Evolutionary conservation across 2,113 vertebrate genomes (phyloP).

Genomic region (Sminthopsis crassicaudata): DNA sequence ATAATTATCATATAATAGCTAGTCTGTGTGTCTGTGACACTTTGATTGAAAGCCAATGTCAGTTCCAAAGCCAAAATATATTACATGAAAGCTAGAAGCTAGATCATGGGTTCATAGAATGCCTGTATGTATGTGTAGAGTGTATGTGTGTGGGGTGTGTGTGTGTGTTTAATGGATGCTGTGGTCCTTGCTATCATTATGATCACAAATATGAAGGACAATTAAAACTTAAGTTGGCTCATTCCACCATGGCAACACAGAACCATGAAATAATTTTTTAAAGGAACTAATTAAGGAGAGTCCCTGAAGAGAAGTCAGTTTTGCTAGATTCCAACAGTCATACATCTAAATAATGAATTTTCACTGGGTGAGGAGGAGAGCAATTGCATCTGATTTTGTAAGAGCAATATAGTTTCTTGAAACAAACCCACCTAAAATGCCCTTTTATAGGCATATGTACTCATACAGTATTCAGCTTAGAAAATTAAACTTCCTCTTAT

Average conservation of each 20-base stretch:
- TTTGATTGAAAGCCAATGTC: not conserved
- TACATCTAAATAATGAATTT: slow-evolving; percentile 28
- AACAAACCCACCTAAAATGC: slow-evolving; percentile 38
- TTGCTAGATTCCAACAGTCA: slow-evolving; percentile 28
- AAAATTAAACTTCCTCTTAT: slow-evolving; percentile 37
- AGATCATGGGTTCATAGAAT: not conserved
- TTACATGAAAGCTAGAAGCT: not conserved
- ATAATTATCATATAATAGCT: not conserved
- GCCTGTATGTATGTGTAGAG: no score
- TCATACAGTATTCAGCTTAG: slow-evolving; percentile 33
- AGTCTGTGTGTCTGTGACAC: not conserved
- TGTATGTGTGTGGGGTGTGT: not conserved
- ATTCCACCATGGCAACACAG: slow-evolving; percentile 53
- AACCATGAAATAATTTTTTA: slow-evolving; percentile 49
- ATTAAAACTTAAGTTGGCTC: slow-evolving; percentile 70
- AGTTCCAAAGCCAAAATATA: not conserved
- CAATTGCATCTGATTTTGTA: slow-evolving; percentile 30
- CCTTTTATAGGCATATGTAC: slow-evolving; percentile 32
- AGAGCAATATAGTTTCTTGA: slow-evolving; percentile 49
- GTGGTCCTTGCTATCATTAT: slow-evolving; percentile 58
- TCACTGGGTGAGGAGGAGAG: not conserved
- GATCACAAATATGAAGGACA: slow-evolving; percentile 58
- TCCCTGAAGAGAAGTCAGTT: slow-evolving; percentile 49
- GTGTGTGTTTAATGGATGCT: slow-evolving; percentile 54
- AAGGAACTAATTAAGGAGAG: slow-evolving; percentile 47